Conservation (phyloP, 2,113 vertebrate genomes). For the Semnopithecus entellus region DNA sequence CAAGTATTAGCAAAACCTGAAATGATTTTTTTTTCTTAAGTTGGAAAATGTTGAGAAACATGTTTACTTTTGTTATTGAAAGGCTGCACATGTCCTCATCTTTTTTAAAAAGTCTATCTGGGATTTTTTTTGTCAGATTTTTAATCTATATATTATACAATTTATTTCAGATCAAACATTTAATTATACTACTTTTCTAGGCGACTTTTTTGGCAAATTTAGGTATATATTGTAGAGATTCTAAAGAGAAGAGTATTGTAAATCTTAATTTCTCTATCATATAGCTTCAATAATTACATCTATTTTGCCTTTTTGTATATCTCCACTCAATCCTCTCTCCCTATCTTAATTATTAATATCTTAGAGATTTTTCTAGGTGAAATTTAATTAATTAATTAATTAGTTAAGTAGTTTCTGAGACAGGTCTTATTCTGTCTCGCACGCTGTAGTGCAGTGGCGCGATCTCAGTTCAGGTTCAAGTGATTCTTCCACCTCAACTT, state of each 20-base stretch:
- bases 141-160: neutral
- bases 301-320: neutral
- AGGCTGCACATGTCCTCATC: fast-evolving
- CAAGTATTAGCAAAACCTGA: neutral
- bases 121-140: neutral
- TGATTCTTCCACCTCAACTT: too few species aligned
- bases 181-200: neutral
- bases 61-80: neutral
- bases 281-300: neutral
- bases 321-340: neutral
- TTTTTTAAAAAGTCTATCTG: neutral
- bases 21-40: neutral
- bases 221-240: neutral
- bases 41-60: neutral
- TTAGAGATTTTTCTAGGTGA: neutral
- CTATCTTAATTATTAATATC: neutral
- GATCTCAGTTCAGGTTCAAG: too few species aligned
- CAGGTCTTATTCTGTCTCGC: too few species aligned
- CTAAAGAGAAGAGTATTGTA: neutral
- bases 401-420: too few species aligned
- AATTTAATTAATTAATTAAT: neutral
- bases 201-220: neutral
- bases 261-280: neutral
- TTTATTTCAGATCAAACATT: neutral
- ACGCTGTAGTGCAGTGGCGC: too few species aligned